Evolutionary conservation across 2,797 vertebrate species (phyloP), one percentile per base, ranked within the genome.

Genomic region (Poecilia wingei): DNA sequence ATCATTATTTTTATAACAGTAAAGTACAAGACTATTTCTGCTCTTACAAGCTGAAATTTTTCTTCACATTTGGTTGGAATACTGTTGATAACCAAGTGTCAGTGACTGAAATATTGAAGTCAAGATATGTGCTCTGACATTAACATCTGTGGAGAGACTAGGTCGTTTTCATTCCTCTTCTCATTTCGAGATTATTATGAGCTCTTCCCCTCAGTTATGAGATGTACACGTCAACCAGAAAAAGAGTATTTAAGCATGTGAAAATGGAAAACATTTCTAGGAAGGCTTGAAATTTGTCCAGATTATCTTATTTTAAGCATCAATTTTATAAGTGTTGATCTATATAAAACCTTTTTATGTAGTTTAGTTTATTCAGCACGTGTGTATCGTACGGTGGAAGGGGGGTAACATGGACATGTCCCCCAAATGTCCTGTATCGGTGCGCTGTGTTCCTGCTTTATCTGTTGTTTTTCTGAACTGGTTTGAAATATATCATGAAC

Each of bases 241-340:
- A 64, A 80, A 87, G 72, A 78, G 82, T 72, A 86, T 88, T 79
- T 84, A 6, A 85, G 84, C 79, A 73, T 78, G 80, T 78, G 78
- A 71, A 41, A 77, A 75, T 66, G 76, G 41, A 57, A 70, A 10
- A 0, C 0, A 39, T 66, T 57, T 57, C 3, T 28, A 28, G 10
- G 6, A 28, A 72, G 55, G 75, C 82, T 43, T 72, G 6, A 41
- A 74, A 55, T 68, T 81, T 73, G 8, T 75, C 83, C 64, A 76
- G 45, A 20, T 73, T 86, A 79, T 39, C 70, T 41, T 20, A 75
- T 55, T 31, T 43, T 0, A 80, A 36, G 20, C 22, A n/a, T n/a
- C 22, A n/a, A 55, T 55, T 55, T 55, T 55, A 55, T n/a, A 55
- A 22, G 22, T 22, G 20, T 22, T 51, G 20, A 51, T 49, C 47